Evolutionary conservation across 2,888 invertebrate species (phyloP), one percentile per base, ranked within the genome.

Genomic region (Arenicola marina): DNA sequence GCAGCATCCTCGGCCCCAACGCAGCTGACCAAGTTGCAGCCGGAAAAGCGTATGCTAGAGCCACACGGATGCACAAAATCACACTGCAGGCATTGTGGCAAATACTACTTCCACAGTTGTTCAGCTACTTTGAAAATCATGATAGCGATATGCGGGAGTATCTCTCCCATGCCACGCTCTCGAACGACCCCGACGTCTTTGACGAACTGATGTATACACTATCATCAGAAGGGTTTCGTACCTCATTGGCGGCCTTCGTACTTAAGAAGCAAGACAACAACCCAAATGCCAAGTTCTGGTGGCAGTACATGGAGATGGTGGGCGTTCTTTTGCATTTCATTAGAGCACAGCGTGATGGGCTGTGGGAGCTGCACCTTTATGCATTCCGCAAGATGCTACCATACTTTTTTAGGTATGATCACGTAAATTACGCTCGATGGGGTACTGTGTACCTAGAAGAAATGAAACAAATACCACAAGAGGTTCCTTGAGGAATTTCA

Each of bases 41-140:
- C 2, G 66, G 59, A 7, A 64, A 63, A 33, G 62, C 21, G 2
- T 65, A 57, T 28, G 59, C 55, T 33, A 48, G 56, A 21, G 58
- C 56, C 7, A 44, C 60, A 15, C 31, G 66, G n/a, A 59, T 34
- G 24, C 63, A 66, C 24, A 59, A 56, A 29, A 44, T 65, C 1
- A 60, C 57, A 24, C 38, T 38, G 15, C 45, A 59, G 32, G 65
- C 59, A 7, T 45, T 62, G 2, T 45, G 46, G 62, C 58, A 61
- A 24, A 11, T 62, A 11, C 59, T 62, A 4, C 34, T 60, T 28
- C 57, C 57, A 57, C 28, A n/a, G 4, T 31, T 46, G 4, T 18
- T 48, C 46, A 29, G 4, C 7, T 29, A 57, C 46, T 46, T 46
- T 7, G 57, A 57, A n/a, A n/a, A n/a, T 7, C 29, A 48, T 44